Evolutionary conservation across 2,888 invertebrate species (phyloP).

Genomic region (Lottia scabra): DNA sequence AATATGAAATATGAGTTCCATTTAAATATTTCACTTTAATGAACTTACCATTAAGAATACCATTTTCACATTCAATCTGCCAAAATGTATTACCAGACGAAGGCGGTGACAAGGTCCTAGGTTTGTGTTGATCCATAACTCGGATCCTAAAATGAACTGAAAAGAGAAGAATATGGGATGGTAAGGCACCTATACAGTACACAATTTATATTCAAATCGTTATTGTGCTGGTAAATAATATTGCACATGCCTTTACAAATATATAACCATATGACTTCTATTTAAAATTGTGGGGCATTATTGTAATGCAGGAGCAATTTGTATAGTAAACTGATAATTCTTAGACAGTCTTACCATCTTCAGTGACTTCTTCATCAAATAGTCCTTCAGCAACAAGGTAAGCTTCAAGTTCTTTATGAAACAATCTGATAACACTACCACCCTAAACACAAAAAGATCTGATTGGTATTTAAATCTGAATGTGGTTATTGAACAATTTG

Average conservation of each 20-base stretch:
- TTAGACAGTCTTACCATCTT: constrained; percentile 60
- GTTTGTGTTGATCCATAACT: constrained; percentile 67
- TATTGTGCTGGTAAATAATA: too few relatives aligned
- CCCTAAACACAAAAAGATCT: constrained; percentile 47
- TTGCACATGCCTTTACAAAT: too few relatives aligned
- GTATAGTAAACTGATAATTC: neutral
- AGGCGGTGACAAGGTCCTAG: constrained; percentile 66
- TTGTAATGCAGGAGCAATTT: too few relatives aligned
- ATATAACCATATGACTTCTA: too few relatives aligned
- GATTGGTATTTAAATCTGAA: too few relatives aligned
- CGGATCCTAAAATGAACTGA: constrained; percentile 68
- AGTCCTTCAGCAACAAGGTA: constrained; percentile 68
- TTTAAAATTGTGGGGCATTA: too few relatives aligned
- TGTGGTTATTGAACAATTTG: too few relatives aligned
- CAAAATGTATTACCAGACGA: constrained; percentile 68
- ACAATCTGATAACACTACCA: constrained; percentile 65
- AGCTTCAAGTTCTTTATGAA: constrained; percentile 69
- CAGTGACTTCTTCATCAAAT: constrained; percentile 66
- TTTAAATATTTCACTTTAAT: neutral
- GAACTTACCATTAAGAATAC: constrained; percentile 61
- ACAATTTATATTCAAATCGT: too few relatives aligned
- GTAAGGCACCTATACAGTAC: too few relatives aligned
- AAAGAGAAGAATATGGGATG: constrained; percentile 13
- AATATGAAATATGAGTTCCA: neutral
- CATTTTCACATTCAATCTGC: constrained; percentile 67